Conservation (phyloP, 2,113 vertebrate species). For the Eptesicus fuscus region DNA sequence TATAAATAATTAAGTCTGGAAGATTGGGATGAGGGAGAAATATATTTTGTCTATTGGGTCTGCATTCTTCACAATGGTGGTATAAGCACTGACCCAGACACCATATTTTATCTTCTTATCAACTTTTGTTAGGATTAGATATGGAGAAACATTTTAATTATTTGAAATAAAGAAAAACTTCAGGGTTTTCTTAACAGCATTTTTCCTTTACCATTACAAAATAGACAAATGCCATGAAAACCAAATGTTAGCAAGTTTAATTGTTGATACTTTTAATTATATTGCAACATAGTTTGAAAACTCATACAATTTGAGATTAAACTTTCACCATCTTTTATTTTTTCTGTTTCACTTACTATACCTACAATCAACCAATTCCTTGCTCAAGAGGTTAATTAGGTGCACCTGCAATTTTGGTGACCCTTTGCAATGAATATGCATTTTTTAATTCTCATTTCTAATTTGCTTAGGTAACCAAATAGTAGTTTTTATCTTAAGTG, state of each 20-base stretch:
- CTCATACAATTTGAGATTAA: neutral
- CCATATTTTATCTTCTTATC: neutral
- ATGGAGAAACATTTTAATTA: neutral
- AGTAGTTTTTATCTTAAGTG: neutral
- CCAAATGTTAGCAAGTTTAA: neutral
- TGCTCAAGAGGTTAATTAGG: constrained; percentile 20
- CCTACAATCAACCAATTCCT: constrained; percentile 34
- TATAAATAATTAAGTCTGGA: neutral
- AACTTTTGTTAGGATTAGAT: neutral
- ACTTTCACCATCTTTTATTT: constrained; percentile 7
- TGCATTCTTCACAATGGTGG: neutral
- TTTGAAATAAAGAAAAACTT: neutral
- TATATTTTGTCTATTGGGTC: neutral
- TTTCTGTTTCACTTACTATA: neutral
- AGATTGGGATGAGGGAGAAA: neutral
- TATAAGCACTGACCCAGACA: neutral
- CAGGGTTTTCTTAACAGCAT: neutral
- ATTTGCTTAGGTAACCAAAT: neutral
- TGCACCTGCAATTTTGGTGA: constrained; percentile 49
- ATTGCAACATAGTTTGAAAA: constrained; percentile 27
- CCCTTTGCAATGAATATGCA: neutral
- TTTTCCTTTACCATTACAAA: neutral
- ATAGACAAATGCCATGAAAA: neutral
- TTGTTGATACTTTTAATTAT: neutral
- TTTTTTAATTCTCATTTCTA: neutral